Conservation (phyloP, 1,140 invertebrate genomes). For the Calliopsis andreniformis region DNA sequence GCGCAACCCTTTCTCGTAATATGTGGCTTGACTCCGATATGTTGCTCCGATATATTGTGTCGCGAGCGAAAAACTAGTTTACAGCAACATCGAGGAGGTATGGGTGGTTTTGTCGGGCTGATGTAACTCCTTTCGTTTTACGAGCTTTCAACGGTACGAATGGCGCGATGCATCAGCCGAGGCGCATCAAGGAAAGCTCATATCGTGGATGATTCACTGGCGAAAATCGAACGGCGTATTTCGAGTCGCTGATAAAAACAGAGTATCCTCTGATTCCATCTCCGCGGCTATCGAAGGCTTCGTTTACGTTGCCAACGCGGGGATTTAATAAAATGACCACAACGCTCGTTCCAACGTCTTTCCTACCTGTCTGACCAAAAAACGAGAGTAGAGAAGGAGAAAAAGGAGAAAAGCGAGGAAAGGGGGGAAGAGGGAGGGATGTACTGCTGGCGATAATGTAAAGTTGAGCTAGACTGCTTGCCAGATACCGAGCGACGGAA, state of each 20-base stretch:
- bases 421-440: neutral
- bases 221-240: conserved; percentile 42
- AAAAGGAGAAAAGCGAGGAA: neutral
- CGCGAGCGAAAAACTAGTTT: conserved; percentile 32
- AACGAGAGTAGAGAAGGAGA: neutral
- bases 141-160: conserved; percentile 39
- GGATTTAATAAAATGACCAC: neutral
- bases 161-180: conserved; percentile 27
- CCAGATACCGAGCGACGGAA: conserved; percentile 43
- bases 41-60: neutral
- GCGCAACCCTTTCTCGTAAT: conserved; percentile 30
- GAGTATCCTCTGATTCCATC: neutral
- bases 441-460: conserved; percentile 31
- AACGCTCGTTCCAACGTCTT: neutral
- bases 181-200: conserved; percentile 30
- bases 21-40: conserved; percentile 33
- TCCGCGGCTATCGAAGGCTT: neutral
- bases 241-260: no score
- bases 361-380: conserved; percentile 4
- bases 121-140: conserved; percentile 57
- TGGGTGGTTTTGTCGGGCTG: conserved; percentile 16
- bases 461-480: conserved; percentile 34
- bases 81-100: conserved; percentile 19
- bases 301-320: neutral
- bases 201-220: conserved; percentile 37